Conservation (phyloP, 2,888 invertebrate species). For the Drosophila barbarae region DNA sequence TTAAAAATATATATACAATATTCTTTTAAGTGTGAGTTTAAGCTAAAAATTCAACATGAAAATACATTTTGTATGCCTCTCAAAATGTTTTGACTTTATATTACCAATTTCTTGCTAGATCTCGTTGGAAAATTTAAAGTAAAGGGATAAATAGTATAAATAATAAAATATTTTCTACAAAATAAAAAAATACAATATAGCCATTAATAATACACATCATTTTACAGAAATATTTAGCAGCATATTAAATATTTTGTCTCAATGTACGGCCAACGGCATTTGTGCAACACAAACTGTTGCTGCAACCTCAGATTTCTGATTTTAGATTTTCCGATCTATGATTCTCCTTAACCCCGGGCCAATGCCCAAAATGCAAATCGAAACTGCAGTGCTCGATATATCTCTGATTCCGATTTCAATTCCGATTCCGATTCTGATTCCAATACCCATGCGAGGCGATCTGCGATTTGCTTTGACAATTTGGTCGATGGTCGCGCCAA, state of each 20-base stretch:
- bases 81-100: not conserved
- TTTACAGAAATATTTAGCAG: not conserved
- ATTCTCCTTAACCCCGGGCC: conserved; percentile 28
- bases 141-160: not conserved
- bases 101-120: not conserved
- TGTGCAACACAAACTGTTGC: conserved; percentile 37
- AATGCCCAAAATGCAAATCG: conserved; percentile 46
- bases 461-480: conserved; percentile 23
- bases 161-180: not conserved
- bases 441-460: not conserved
- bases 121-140: not conserved
- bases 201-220: not conserved
- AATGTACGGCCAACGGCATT: conserved; percentile 40
- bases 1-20: not conserved
- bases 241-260: not conserved
- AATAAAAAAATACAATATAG: not conserved
- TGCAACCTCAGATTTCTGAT: conserved; percentile 8
- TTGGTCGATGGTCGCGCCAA: conserved; percentile 58
- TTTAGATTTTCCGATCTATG: conserved; percentile 8
- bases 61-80: not conserved
- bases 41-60: not conserved
- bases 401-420: conserved; percentile 22
- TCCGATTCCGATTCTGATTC: conserved; percentile 15
- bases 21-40: not conserved
- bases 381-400: conserved; percentile 34